Conservation (phyloP, 2,888 invertebrate genomes). For the Linyphia triangularis region DNA sequence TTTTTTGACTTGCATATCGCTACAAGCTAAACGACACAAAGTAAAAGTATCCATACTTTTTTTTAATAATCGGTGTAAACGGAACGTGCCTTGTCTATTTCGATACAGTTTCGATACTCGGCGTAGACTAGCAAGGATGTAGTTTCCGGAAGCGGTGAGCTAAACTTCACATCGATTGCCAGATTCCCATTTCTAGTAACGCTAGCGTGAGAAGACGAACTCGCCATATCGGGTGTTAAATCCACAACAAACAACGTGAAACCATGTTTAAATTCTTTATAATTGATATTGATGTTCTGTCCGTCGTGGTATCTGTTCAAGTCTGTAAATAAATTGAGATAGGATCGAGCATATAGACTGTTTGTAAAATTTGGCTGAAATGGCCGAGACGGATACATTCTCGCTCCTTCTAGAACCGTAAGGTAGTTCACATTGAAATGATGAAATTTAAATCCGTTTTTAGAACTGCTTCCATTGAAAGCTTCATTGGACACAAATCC, state of each 20-base stretch:
- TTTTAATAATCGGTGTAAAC: slow-evolving; percentile 5
- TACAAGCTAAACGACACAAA: neutral
- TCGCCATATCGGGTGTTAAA: neutral
- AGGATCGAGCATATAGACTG: neutral
- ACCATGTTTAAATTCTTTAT: neutral
- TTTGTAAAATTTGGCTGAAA: neutral
- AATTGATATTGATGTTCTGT: slow-evolving; percentile 11
- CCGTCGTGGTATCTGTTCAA: neutral
- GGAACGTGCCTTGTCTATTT: neutral
- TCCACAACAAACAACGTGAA: slow-evolving; percentile 1
- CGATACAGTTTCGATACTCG: no score
- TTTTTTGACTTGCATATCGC: neutral
- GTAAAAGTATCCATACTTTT: slow-evolving; percentile 18
- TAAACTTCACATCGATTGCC: slow-evolving; percentile 19
- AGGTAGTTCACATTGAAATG: slow-evolving; percentile 41
- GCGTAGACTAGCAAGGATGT: neutral
- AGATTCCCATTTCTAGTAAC: neutral
- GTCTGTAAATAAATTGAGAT: slow-evolving; percentile 21
- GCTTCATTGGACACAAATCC: slow-evolving; percentile 36
- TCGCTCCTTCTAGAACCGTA: neutral
- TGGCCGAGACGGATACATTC: slow-evolving; percentile 26
- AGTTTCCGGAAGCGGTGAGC: neutral
- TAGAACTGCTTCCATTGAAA: slow-evolving; percentile 10
- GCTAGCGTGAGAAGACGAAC: neutral
- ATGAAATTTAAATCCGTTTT: slow-evolving; percentile 48